Percentiles rank a stretch among this genome's conserved stretches.
These are phyloP conservation scores for Mystacornis crossleyi DNA, from an alignment of 2,113 vertebrate species.

Conservation along the genomic window DNA sequence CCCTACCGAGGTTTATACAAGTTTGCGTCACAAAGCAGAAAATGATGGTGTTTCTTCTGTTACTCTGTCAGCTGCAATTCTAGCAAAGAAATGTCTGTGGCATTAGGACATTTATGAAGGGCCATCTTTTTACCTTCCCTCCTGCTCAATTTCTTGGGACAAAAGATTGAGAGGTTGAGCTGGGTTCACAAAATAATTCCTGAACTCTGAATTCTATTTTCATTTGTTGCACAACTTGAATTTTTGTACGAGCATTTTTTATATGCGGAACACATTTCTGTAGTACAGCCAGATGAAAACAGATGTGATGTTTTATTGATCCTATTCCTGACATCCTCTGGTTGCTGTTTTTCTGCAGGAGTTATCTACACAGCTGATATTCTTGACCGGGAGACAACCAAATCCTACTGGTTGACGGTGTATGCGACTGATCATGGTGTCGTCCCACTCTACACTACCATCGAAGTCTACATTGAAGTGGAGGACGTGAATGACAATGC, in stretches of 20 bases:
- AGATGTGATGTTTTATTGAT: not conserved
- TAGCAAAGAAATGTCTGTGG: not conserved
- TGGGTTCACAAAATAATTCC: not conserved
- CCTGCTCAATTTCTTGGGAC: not conserved
- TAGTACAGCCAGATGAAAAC: not conserved
- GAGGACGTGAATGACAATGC: constrained; percentile 98
- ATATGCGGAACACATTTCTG: not conserved
- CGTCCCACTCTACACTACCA: constrained; percentile 88
- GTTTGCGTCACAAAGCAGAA: not conserved
- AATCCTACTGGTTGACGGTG: constrained; percentile 93
- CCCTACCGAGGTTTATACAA: not conserved
- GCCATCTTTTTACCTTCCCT: not conserved
- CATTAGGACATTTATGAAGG: not conserved
- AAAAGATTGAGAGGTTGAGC: not conserved
- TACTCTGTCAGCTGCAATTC: not conserved
- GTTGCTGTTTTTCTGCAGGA: constrained; percentile 74
- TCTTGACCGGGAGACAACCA: constrained; percentile 92
- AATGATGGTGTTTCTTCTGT: not conserved
- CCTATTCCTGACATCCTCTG: not conserved
- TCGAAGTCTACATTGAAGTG: constrained; percentile 92
- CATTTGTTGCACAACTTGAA: not conserved
- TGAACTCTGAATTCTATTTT: not conserved
- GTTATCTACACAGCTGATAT: constrained; percentile 91
- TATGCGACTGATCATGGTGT: constrained; percentile 94
- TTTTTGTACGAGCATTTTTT: not conserved